phyloP scores from a whole-genome alignment of 2,888 invertebrate species.

The Caenorhabditis angaria region DNA sequence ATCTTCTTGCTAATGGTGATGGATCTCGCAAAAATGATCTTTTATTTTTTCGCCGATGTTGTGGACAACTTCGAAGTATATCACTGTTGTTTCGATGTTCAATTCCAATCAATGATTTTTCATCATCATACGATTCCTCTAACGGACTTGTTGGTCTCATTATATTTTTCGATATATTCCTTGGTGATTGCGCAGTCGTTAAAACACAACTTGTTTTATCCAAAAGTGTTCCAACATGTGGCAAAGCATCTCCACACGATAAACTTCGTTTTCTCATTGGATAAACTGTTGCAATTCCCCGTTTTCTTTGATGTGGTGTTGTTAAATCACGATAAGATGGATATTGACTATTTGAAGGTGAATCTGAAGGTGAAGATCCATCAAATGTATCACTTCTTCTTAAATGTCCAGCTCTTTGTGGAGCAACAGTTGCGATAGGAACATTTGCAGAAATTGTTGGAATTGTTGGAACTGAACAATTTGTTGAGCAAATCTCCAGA shows the following conservation, averaged over 20 bases:
- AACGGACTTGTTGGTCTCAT: background rate
- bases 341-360: conserved; percentile 55
- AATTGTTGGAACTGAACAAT: conserved; percentile 14
- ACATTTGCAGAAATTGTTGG: conserved; percentile 4
- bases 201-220: conserved; percentile 6
- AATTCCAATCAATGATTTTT: conserved; percentile 6
- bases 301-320: conserved; percentile 36
- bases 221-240: background rate
- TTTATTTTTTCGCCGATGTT: conserved; percentile 41
- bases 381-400: background rate
- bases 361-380: conserved; percentile 36
- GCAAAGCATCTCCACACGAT: conserved; percentile 50
- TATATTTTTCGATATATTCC: conserved; percentile 1
- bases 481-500: conserved; percentile 14
- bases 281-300: conserved; percentile 46
- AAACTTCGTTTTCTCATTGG: conserved; percentile 57
- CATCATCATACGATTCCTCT: background rate
- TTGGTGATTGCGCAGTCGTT: conserved; percentile 14
- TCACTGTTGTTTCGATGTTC: background rate
- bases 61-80: conserved; percentile 26
- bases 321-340: conserved; percentile 53
- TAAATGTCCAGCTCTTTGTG: background rate
- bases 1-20: conserved; percentile 42
- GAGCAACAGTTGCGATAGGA: background rate
- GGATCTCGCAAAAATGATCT: conserved; percentile 42